Conservation (phyloP, 1,140 invertebrate genomes). For the Colletes gigas region DNA sequence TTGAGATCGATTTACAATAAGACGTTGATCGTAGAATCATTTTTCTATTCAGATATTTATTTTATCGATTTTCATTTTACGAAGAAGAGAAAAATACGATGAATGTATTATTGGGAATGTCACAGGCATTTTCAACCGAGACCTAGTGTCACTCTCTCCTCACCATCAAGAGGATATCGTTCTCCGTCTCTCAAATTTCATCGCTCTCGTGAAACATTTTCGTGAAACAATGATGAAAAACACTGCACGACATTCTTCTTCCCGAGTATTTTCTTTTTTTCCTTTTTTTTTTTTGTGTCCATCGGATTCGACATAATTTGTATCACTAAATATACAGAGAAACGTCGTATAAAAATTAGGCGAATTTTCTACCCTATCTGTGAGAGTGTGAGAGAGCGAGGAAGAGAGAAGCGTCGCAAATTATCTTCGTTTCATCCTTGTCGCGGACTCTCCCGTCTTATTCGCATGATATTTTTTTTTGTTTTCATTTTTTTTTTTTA, state of each 20-base stretch:
- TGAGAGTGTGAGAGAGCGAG: slow-evolving; percentile 26
- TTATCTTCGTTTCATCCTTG: slow-evolving; percentile 29
- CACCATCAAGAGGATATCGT: neutral
- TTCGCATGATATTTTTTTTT: neutral
- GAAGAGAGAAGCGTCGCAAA: slow-evolving; percentile 42
- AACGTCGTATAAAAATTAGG: neutral
- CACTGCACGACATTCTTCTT: neutral
- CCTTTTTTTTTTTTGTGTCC: no score
- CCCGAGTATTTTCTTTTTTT: neutral
- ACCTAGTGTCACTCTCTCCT: neutral
- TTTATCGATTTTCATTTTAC: neutral
- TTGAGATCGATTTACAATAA: slow-evolving; percentile 39
- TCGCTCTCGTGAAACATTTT: slow-evolving; percentile 16
- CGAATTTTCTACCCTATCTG: neutral
- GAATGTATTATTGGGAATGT: slow-evolving; percentile 64
- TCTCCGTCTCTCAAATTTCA: slow-evolving; percentile 9
- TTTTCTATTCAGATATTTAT: neutral
- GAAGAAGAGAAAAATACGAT: slow-evolving; percentile 57
- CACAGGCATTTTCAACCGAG: slow-evolving; percentile 58
- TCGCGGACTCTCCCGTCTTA: neutral
- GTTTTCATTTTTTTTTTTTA: slow-evolving; percentile 13
- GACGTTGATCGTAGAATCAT: slow-evolving; percentile 17
- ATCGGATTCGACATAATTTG: neutral
- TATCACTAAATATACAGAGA: neutral
- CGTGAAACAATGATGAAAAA: neutral